Percentiles rank a stretch among this genome's conserved stretches.
phyloP scores from a whole-genome alignment of 2,797 vertebrate species.

The Toxotes lorentzi region DNA sequence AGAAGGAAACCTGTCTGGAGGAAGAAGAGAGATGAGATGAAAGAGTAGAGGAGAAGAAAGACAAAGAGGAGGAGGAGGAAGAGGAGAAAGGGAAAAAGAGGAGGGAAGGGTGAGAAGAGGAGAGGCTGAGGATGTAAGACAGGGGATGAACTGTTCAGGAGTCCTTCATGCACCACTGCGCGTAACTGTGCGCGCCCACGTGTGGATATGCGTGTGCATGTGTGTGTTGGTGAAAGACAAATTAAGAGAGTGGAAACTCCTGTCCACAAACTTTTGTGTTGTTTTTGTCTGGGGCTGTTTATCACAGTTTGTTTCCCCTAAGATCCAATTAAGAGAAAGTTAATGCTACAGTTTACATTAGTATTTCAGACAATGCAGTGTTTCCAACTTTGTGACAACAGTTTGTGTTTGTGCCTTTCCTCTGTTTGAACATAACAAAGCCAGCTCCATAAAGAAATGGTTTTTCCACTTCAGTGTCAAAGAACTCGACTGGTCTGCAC shows the following conservation, averaged over 20 bases:
- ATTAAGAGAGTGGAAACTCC: background rate
- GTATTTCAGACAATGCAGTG: background rate
- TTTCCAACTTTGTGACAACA: background rate
- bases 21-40: background rate
- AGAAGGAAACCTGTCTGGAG: slow-evolving; percentile 40
- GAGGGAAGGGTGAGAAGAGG: background rate
- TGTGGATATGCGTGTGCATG: background rate
- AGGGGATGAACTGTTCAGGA: background rate
- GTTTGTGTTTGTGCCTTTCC: background rate
- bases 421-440: background rate
- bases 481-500: background rate
- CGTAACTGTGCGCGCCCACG: slow-evolving; percentile 3
- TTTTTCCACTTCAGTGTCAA: background rate
- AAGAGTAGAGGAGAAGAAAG: background rate
- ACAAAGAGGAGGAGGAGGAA: background rate
- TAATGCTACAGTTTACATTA: no score
- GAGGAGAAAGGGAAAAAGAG: background rate
- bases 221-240: background rate
- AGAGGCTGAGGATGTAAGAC: background rate
- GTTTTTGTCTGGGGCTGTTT: background rate
- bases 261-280: slow-evolving; percentile 17
- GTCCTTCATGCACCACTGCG: slow-evolving; percentile 1
- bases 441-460: no score
- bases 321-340: background rate
- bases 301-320: background rate